Evolutionary conservation across 1,140 invertebrate genomes (phyloP).

Genomic region (Gonatopus flavifemur): DNA sequence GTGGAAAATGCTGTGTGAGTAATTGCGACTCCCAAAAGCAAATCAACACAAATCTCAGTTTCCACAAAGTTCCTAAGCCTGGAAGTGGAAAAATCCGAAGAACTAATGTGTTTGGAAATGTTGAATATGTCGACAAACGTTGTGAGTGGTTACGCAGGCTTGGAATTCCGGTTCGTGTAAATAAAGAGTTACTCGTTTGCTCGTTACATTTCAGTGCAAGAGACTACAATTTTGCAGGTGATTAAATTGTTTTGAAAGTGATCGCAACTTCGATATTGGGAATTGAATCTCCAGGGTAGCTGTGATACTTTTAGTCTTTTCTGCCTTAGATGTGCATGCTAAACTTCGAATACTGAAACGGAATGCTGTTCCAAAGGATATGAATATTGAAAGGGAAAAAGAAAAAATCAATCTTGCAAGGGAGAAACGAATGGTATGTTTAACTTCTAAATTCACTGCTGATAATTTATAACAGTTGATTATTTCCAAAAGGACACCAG

Average conservation of each 20-base stretch:
- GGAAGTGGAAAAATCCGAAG: slow-evolving; percentile 1
- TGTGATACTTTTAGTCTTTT: slow-evolving; percentile 1
- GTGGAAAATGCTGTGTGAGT: slow-evolving; percentile 3
- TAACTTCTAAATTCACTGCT: neutral
- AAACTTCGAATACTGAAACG: neutral
- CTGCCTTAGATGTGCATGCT: neutral
- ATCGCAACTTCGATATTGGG: neutral
- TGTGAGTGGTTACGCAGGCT: slow-evolving; percentile 12
- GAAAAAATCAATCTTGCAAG: neutral
- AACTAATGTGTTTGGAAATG: slow-evolving; percentile 8
- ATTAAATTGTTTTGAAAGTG: neutral
- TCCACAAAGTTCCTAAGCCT: slow-evolving; percentile 10
- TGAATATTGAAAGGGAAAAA: neutral
- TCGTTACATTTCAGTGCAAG: slow-evolving; percentile 11
- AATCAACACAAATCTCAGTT: slow-evolving; percentile 11
- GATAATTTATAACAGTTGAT: neutral
- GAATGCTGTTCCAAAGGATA: slow-evolving; percentile 3
- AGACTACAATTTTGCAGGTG: slow-evolving; percentile 16
- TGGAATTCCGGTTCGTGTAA: neutral
- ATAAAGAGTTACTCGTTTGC: slow-evolving; percentile 10
- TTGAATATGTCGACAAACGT: slow-evolving; percentile 12
- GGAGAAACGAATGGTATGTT: slow-evolving; percentile 1
- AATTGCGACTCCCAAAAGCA: slow-evolving; percentile 7
- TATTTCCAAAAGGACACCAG: neutral
- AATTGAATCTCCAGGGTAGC: too few relatives aligned